These are phyloP conservation scores for Rhimphoctona megacephalus DNA, from an alignment of 2,888 invertebrate genomes.

Conservation along the genomic window DNA sequence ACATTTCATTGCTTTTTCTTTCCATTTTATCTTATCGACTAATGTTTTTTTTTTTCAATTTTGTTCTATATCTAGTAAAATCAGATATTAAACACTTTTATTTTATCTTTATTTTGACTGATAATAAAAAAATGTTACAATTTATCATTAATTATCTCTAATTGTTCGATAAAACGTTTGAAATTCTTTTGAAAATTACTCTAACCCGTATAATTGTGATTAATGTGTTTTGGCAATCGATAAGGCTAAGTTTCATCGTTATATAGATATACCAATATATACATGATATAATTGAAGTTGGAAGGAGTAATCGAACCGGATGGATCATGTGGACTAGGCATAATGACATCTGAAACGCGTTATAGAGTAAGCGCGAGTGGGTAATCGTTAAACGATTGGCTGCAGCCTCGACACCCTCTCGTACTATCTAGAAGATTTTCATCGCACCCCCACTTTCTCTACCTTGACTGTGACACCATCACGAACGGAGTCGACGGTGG, in stretches of 20 bases:
- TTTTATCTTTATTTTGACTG: too few relatives aligned
- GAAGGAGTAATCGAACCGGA: constrained; percentile 50
- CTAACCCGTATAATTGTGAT: neutral
- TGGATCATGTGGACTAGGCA: constrained; percentile 75
- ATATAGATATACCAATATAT: constrained; percentile 10
- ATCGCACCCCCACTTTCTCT: constrained; percentile 67
- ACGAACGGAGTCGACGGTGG: constrained; percentile 38
- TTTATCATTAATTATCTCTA: neutral
- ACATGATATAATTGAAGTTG: constrained; percentile 28
- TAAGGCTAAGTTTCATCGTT: constrained; percentile 1
- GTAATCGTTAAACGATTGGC: constrained; percentile 84
- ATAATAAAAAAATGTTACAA: neutral
- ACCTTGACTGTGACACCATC: constrained; percentile 48
- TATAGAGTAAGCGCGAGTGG: constrained; percentile 82
- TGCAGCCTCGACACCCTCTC: constrained; percentile 75
- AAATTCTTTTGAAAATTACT: neutral
- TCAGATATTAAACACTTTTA: neutral
- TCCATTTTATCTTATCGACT: neutral
- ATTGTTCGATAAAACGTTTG: neutral
- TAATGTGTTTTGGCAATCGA: neutral
- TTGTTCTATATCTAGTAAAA: neutral
- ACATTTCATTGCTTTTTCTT: too few relatives aligned
- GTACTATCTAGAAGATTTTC: constrained; percentile 68
- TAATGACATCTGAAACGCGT: constrained; percentile 82
- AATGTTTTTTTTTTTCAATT: neutral